phyloP scores from a whole-genome alignment of 2,888 invertebrate species.

The Elmis aenea region DNA sequence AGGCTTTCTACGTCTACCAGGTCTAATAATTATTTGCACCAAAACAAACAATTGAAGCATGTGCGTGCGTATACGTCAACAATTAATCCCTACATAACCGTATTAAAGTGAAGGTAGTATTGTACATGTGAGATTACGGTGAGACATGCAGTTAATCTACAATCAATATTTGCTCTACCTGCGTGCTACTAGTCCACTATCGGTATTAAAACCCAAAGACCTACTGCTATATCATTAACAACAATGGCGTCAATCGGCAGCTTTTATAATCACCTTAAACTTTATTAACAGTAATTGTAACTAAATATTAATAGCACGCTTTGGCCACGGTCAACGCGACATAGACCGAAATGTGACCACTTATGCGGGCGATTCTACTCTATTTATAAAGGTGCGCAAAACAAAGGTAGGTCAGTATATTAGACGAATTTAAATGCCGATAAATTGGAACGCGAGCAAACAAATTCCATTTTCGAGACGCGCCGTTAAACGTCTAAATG shows the following conservation, averaged over 20 bases:
- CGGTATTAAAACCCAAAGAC: slow-evolving; percentile 1
- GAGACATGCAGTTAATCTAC: too few species aligned
- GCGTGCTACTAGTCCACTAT: slow-evolving; percentile 12
- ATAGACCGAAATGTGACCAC: slow-evolving; percentile 21
- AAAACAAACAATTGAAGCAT: too few species aligned
- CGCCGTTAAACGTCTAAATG: too few species aligned
- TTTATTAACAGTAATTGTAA: slow-evolving; percentile 15
- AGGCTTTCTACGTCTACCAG: too few species aligned
- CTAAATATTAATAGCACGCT: slow-evolving; percentile 16
- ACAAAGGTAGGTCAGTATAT: slow-evolving; percentile 26
- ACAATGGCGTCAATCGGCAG: not conserved
- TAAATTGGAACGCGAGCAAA: too few species aligned
- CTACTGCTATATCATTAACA: slow-evolving; percentile 2
- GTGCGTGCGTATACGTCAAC: too few species aligned
- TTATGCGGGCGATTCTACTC: slow-evolving; percentile 21
- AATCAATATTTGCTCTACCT: slow-evolving; percentile 16
- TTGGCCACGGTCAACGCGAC: slow-evolving; percentile 22
- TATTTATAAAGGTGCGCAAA: slow-evolving; percentile 27
- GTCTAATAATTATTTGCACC: too few species aligned
- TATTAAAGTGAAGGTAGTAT: too few species aligned
- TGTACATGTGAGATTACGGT: too few species aligned
- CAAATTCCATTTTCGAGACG: too few species aligned
- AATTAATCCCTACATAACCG: too few species aligned
- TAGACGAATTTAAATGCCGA: slow-evolving; percentile 11
- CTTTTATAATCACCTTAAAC: slow-evolving; percentile 9